phyloP scores from a whole-genome alignment of 2,888 invertebrate species.

The Lordiphosa fenestrarum region DNA sequence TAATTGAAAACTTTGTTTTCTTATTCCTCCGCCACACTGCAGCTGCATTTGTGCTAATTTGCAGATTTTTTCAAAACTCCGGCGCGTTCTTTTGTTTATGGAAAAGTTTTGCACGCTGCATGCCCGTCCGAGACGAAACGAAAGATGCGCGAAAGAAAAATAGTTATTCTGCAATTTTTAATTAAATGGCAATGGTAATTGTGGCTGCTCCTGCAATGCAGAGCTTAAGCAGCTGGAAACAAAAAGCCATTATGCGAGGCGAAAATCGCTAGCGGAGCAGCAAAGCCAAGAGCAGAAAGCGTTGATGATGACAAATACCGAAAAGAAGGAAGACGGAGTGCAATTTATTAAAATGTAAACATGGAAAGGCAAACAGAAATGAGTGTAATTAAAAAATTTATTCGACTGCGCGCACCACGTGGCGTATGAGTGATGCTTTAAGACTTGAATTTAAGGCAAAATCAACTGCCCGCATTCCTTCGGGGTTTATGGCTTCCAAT shows the following conservation, averaged over 20 bases:
- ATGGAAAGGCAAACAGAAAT: constrained; percentile 49
- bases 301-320: constrained; percentile 35
- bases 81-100: constrained; percentile 57
- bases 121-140: constrained; percentile 8
- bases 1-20: constrained; percentile 66
- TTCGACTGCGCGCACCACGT: constrained; percentile 2
- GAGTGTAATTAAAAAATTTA: constrained; percentile 54
- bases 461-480: constrained; percentile 27
- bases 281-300: constrained; percentile 19
- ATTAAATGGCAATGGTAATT: constrained; percentile 70
- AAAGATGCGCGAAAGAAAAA: constrained; percentile 58
- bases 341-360: constrained; percentile 74
- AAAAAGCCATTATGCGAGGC: constrained; percentile 71
- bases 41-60: constrained; percentile 64
- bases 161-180: constrained; percentile 76
- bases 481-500: constrained; percentile 21
- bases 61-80: constrained; percentile 62
- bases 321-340: constrained; percentile 9
- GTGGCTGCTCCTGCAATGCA: constrained; percentile 37
- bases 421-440: constrained; percentile 44
- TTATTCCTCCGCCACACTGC: constrained; percentile 8
- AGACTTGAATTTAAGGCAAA: constrained; percentile 25
- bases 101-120: constrained; percentile 43
- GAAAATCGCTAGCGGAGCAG: constrained; percentile 55
- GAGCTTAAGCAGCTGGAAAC: constrained; percentile 70